phyloP scores from a whole-genome alignment of 2,113 vertebrate species.

The Phalacrocorax aristotelis region DNA sequence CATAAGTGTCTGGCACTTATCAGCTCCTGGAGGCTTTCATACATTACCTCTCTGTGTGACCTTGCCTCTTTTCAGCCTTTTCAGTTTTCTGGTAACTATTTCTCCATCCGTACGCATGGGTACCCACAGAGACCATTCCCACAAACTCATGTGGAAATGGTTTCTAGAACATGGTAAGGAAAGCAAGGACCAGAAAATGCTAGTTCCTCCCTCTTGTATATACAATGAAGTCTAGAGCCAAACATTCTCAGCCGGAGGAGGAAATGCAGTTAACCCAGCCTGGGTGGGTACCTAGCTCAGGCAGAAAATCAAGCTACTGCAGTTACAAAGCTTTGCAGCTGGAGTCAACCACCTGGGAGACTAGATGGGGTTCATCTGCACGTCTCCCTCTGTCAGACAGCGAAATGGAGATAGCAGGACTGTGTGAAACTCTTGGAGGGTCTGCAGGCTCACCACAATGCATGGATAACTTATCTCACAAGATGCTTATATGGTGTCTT shows the following conservation, averaged over 20 bases:
- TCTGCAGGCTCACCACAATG: not conserved
- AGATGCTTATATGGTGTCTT: not conserved
- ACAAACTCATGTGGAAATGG: not conserved
- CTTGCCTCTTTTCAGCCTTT: not conserved
- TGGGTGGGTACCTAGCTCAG: not conserved
- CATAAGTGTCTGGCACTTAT: fast-evolving
- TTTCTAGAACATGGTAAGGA: not conserved
- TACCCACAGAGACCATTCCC: not conserved
- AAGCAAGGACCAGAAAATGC: not conserved
- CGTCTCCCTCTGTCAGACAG: not conserved
- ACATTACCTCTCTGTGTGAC: fast-evolving
- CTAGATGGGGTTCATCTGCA: not conserved
- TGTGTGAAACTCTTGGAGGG: not conserved
- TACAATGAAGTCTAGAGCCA: not conserved
- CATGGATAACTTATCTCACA: not conserved
- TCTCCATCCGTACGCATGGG: not conserved
- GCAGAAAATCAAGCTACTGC: not conserved
- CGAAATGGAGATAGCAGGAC: not conserved
- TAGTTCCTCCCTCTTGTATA: not conserved
- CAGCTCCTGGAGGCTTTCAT: not conserved
- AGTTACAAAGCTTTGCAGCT: not conserved
- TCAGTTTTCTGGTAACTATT: not conserved
- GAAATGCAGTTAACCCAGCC: not conserved
- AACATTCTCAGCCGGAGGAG: not conserved
- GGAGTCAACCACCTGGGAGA: not conserved